Evolutionary conservation across 2,797 vertebrate genomes (phyloP), one percentile per base, ranked within the genome.

Genomic region (Taenioides sp.): DNA sequence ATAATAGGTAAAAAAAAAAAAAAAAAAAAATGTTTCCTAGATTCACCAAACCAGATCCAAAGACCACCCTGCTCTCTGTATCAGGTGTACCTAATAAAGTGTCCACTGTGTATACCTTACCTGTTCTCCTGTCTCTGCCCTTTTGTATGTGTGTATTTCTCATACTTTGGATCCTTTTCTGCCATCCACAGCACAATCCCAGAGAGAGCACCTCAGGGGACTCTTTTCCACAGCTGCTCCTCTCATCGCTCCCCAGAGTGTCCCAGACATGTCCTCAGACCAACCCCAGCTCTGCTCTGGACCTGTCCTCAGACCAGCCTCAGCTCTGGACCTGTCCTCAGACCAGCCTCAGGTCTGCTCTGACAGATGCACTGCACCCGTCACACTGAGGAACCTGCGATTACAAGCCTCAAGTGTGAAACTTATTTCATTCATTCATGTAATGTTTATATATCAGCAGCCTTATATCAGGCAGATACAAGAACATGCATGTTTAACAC

Each of bases 111-210:
- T 72, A 50, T 67, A 76, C 75, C 61, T 82, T 65, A 67, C 65
- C 58, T 75, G 77, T 72, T 63, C 68, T 70, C 59, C 54, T 22
- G 61, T 67, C 72, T 20, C 3, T 66, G 65, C 43, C 5, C 50
- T 65, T 37, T 58, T 67, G 66, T 58, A 75, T 67, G 70, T 76
- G 54, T 12, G 2, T 23, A 23, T 55, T 9, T 23, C n/a, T 55
- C 10, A 12, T 55, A 86, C 67, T 73, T 64, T 74, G 59, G 52
- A 82, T 80, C 78, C 75, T 70, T 77, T 87, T 90, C 76, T 81
- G 84, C 83, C 85, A 77, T 80, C 86, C 82, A 76, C 77, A 84
- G 84, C 86, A 85, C 70, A 84, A 76, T 86, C 80, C 69, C 70
- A 34, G 62, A 81, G 77, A 78, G 87, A 86, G 85, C 74, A 80